Base-by-base conservation (phyloP, 2,888 invertebrate genomes). In the Acronicta psi region DNA sequence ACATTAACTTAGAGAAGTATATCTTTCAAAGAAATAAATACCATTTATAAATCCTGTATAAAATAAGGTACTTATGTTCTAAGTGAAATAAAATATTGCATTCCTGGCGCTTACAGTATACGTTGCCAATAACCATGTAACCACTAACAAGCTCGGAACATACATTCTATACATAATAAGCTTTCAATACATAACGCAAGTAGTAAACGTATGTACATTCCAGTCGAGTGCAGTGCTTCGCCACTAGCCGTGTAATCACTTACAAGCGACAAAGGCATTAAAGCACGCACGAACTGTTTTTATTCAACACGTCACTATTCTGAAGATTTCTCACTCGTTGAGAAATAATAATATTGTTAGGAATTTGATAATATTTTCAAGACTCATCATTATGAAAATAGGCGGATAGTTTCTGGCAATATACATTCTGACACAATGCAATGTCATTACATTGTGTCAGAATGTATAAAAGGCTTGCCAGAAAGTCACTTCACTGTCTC, bases 201-300 rank as follows among this genome's bases (percentile, higher is more conserved):
- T 17, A 36, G 16, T 42, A 16, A 16, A 36, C 25, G 17, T 37
- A n/a, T 34, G 23, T 25, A 45, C 56, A 61, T 60, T 66, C 54
- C 57, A 50, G 40, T 31, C 57, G 25, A 54, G 50, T 18, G 46
- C 37, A 31, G 10, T 47, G 47, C 59, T 37, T 29, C 46, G 36
- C 74, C 58, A 69, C 60, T 57, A 51, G 46, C 55, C 71, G 46
- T 66, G 63, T 77, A 78, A 78, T 79, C 75, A 73, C 64, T 75
- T 70, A 77, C 78, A 58, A 77, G 62, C 80, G 80, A 77, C 80
- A 79, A 79, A 79, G 50, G 69, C 72, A 69, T 72, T 76, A 74
- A 65, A 57, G 65, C 74, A 79, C 78, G 80, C 79, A 77, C 79
- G 78, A 76, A 70, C 74, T 69, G 78, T 69, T 79, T 78, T 77